These are phyloP conservation scores for Gephyroberyx darwinii DNA, from an alignment of 2,797 vertebrate species.

Conservation along the genomic window DNA sequence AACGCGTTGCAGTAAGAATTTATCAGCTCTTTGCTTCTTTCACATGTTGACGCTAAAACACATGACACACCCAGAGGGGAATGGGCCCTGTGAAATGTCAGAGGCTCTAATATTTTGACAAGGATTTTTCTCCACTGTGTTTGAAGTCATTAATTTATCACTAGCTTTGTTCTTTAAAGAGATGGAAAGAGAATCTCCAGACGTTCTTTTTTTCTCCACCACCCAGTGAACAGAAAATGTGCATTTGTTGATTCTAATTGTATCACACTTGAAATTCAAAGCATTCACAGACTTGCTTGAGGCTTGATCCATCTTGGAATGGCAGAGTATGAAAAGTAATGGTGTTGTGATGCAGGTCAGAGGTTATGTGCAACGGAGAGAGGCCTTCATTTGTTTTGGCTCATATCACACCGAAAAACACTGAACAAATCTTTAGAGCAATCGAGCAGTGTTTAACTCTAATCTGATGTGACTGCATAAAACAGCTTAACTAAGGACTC, in stretches of 20 bases:
- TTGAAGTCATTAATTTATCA: constrained; percentile 68
- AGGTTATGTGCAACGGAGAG: constrained; percentile 9
- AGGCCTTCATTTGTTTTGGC: background rate
- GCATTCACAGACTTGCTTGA: constrained; percentile 50
- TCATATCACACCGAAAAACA: constrained; percentile 11
- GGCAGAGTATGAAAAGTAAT: constrained; percentile 10
- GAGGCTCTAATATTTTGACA: constrained; percentile 72
- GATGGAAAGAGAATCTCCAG: constrained; percentile 39
- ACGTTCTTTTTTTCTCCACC: constrained; percentile 29
- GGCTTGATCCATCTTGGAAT: constrained; percentile 41
- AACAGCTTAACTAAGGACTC: constrained; percentile 26
- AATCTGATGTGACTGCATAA: constrained; percentile 29
- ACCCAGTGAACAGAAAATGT: constrained; percentile 57
- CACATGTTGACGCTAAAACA: constrained; percentile 58
- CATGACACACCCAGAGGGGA: constrained; percentile 57
- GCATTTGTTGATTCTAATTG: constrained; percentile 71
- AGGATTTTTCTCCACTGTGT: constrained; percentile 51
- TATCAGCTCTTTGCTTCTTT: constrained; percentile 45
- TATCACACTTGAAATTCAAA: constrained; percentile 68
- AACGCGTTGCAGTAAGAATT: constrained; percentile 36
- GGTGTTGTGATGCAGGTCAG: constrained; percentile 20
- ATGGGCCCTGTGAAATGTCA: constrained; percentile 67
- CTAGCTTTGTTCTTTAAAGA: constrained; percentile 63
- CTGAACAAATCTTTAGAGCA: background rate
- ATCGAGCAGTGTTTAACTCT: constrained; percentile 7